Evolutionary conservation across 2,888 invertebrate species (phyloP).

Genomic region (Melipona bicolor): DNA sequence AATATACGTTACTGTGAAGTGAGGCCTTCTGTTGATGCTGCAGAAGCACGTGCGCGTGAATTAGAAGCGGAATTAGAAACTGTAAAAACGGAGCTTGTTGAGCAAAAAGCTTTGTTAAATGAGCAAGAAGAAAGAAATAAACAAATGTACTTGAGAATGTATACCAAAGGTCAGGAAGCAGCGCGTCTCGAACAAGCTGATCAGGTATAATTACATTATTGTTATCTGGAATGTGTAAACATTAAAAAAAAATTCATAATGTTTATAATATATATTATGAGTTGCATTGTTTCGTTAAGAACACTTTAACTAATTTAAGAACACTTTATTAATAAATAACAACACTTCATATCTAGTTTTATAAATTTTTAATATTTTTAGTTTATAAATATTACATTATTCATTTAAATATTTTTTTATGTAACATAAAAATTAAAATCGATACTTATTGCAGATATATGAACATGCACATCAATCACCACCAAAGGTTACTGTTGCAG

Average conservation of each 20-base stretch:
- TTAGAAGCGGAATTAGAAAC: slow-evolving; percentile 91
- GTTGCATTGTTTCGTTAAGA: background rate
- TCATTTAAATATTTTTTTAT: background rate
- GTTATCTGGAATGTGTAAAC: background rate
- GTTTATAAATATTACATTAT: too few relatives aligned
- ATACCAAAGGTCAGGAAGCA: slow-evolving; percentile 92
- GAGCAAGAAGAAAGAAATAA: slow-evolving; percentile 91
- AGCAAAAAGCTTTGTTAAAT: slow-evolving; percentile 87
- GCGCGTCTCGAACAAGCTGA: slow-evolving; percentile 90
- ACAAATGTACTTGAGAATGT: slow-evolving; percentile 92
- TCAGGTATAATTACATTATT: slow-evolving; percentile 85
- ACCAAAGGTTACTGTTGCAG: slow-evolving; percentile 91
- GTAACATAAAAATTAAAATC: background rate
- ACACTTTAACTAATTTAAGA: background rate
- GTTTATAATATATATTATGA: background rate
- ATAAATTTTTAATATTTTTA: background rate
- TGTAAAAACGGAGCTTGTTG: slow-evolving; percentile 88
- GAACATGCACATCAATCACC: slow-evolving; percentile 83
- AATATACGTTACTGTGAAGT: slow-evolving; percentile 92
- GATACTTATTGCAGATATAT: slow-evolving; percentile 69
- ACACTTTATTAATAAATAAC: background rate
- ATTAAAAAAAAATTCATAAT: background rate
- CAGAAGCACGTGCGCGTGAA: slow-evolving; percentile 89
- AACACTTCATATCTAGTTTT: background rate
- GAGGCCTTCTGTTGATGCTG: slow-evolving; percentile 89